A percentile compares a stretch with the other conserved stretches of the same genome.
Conservation (phyloP, 2,888 invertebrate genomes). For the Calameuta pallipes region DNA sequence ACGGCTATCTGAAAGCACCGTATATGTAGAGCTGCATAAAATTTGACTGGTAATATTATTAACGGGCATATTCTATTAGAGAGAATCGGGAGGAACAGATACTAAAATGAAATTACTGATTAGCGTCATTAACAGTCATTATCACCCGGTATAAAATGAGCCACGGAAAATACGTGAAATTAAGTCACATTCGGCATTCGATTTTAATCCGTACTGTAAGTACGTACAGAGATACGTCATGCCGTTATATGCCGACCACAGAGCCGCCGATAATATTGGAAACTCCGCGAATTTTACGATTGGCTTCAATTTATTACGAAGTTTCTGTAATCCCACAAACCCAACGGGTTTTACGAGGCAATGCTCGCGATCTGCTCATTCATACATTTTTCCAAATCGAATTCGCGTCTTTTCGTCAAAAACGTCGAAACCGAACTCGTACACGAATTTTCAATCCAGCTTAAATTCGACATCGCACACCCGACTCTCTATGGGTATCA, state of each 20-base stretch:
- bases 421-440: no score
- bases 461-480: no score
- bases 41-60: no score
- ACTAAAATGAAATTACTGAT: no score
- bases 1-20: no score
- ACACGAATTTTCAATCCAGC: no score
- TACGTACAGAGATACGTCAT: background rate
- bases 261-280: background rate
- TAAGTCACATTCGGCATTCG: background rate
- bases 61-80: background rate
- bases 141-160: background rate
- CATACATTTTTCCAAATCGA: no score
- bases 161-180: background rate
- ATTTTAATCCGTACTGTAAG: background rate
- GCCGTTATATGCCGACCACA: background rate
- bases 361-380: no score
- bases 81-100: background rate
- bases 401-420: no score
- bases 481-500: no score
- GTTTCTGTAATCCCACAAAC: background rate
- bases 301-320: constrained; percentile 10
- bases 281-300: constrained; percentile 11
- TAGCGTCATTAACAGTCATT: background rate
- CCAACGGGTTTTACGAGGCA: constrained; percentile 1
- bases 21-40: no score